A percentile compares a stretch with the other conserved stretches of the same genome.
Conservation (phyloP, 2,113 vertebrate species). For the Thomomys bottae region DNA sequence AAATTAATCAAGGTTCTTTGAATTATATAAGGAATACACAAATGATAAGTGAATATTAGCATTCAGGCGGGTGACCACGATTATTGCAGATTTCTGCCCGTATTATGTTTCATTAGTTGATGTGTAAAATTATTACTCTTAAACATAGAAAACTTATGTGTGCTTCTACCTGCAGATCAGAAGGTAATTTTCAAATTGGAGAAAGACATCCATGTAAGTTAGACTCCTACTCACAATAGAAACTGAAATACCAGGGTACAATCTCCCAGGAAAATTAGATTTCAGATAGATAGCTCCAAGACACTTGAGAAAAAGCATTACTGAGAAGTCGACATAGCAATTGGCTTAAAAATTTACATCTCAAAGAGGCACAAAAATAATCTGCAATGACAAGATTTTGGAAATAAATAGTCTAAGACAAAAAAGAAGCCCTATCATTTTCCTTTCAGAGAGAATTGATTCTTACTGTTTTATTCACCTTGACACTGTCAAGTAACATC, state of each 20-base stretch:
- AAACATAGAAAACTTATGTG: not conserved
- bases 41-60: too few species aligned
- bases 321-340: not conserved
- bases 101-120: not conserved
- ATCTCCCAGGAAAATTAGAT: not conserved
- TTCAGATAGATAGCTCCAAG: not conserved
- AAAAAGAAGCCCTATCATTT: not conserved
- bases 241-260: not conserved
- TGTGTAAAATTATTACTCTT: not conserved
- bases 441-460: not conserved
- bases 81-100: not conserved
- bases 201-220: not conserved
- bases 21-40: not conserved
- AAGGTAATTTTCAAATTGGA: not conserved
- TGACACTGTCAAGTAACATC: not conserved
- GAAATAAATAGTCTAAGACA: not conserved
- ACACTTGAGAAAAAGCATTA: not conserved
- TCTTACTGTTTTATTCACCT: not conserved
- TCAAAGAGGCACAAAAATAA: not conserved
- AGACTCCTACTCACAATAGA: not conserved
- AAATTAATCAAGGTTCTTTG: not conserved
- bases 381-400: not conserved
- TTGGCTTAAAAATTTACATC: not conserved
- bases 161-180: not conserved
- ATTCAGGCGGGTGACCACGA: too few species aligned